A percentile compares a stretch with the other conserved stretches of the same genome.
Evolutionary conservation across 2,113 vertebrate species (phyloP).

Genomic region (Jacana jacana): DNA sequence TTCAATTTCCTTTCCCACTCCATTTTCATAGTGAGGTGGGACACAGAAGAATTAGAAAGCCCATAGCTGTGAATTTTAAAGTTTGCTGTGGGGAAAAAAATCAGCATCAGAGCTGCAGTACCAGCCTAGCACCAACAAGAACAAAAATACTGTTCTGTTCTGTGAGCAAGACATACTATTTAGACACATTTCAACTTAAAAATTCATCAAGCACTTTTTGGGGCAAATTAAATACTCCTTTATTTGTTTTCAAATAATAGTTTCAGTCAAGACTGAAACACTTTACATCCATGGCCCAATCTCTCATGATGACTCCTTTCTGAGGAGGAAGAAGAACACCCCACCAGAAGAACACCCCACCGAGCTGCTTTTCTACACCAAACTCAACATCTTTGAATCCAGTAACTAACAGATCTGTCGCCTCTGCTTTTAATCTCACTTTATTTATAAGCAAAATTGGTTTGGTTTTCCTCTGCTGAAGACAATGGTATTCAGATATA

Average conservation of each 20-base stretch:
- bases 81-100: neutral
- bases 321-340: neutral
- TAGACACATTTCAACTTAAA: neutral
- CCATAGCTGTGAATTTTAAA: neutral
- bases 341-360: neutral
- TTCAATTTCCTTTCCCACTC: neutral
- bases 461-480: neutral
- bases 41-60: neutral
- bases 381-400: neutral
- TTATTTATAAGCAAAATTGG: neutral
- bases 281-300: neutral
- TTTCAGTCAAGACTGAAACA: neutral
- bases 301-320: neutral
- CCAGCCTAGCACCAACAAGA: neutral
- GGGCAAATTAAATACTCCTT: neutral
- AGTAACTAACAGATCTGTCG: neutral
- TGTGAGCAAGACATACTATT: neutral
- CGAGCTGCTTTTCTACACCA: neutral
- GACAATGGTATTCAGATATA: neutral
- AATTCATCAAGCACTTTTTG: neutral
- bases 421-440: neutral
- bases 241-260: neutral
- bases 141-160: neutral
- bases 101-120: neutral
- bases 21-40: neutral